These are phyloP conservation scores for Sylvilagus floridanus DNA, from an alignment of 2,797 vertebrate species.

Conservation along the genomic window DNA sequence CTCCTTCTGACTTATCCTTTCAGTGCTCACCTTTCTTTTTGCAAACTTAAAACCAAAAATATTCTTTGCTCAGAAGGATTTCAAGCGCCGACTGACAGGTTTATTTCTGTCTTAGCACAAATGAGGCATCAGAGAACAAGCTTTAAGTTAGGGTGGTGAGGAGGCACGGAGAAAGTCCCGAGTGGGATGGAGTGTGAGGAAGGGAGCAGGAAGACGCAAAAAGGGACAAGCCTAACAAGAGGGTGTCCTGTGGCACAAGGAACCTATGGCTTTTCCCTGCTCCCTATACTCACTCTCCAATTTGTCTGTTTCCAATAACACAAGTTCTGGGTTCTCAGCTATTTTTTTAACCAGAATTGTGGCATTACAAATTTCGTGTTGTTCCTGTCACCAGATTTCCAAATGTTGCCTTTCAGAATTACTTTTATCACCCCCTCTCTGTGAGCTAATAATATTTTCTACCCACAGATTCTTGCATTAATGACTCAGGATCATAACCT, in stretches of 20 bases:
- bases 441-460: conserved; percentile 72
- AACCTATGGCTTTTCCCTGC: neutral
- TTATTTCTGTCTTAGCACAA: conserved; percentile 44
- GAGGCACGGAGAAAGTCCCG: neutral
- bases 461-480: conserved; percentile 65
- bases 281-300: neutral
- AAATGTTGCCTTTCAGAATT: conserved; percentile 67
- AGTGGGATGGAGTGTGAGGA: neutral
- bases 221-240: fast-evolving
- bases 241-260: fast-evolving
- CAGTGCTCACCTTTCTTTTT: neutral
- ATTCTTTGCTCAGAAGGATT: conserved; percentile 22
- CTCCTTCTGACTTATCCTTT: neutral
- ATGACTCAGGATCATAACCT: conserved; percentile 73
- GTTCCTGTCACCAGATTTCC: conserved; percentile 55
- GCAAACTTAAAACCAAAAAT: conserved; percentile 9
- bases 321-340: neutral
- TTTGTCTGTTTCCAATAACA: neutral
- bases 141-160: conserved; percentile 10
- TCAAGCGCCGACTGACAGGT: neutral
- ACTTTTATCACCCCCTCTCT: conserved; percentile 54
- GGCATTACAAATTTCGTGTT: conserved; percentile 49
- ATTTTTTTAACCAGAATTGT: conserved; percentile 12
- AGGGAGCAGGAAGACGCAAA: neutral
- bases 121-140: neutral